Conservation (phyloP, 2,113 vertebrate species). For the Mormoops blainvillei region DNA sequence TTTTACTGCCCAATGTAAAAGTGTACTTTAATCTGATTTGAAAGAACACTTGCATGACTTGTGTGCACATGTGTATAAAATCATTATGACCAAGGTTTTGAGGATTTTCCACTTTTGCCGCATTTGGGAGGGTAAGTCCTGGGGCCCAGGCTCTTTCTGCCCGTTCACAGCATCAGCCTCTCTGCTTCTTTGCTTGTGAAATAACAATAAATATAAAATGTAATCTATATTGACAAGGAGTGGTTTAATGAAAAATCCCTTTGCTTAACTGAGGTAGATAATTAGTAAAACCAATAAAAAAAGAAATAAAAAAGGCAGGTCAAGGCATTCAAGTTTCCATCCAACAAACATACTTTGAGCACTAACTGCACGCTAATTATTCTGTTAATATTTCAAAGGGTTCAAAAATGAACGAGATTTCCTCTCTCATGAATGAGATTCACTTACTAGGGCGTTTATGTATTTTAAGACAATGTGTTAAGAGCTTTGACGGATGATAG, state of each 20-base stretch:
- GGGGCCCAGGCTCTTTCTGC: background rate
- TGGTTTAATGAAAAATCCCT: background rate
- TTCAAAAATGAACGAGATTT: background rate
- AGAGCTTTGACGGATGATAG: background rate
- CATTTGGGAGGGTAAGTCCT: background rate
- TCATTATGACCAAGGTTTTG: background rate
- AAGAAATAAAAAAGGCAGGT: background rate
- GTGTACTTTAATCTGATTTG: background rate
- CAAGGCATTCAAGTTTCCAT: background rate
- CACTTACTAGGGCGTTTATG: background rate
- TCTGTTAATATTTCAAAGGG: background rate
- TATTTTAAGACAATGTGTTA: background rate
- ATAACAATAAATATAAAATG: background rate
- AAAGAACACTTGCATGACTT: background rate
- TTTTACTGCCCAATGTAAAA: background rate
- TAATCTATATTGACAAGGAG: background rate
- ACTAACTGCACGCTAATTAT: background rate
- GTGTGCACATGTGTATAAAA: background rate
- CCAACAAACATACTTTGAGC: background rate
- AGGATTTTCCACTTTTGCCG: background rate
- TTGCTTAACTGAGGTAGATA: background rate
- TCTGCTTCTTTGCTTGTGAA: background rate
- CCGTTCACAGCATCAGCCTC: background rate
- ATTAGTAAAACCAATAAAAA: background rate
- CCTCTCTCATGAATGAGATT: background rate